Base-by-base conservation (phyloP, 2,888 invertebrate species). In the Brassicogethes aeneus region DNA sequence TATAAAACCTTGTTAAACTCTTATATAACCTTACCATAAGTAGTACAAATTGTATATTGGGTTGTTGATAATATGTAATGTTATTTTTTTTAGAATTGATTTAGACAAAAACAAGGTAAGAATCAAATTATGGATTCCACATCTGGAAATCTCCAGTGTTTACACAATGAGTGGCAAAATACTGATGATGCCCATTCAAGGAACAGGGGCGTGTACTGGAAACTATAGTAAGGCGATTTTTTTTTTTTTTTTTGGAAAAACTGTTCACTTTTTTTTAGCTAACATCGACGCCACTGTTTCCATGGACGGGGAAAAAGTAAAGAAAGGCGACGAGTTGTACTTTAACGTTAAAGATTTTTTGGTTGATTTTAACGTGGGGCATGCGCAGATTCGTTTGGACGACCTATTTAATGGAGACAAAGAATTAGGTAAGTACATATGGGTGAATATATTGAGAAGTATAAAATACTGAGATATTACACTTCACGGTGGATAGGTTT, bases 341-440 rank as follows among this genome's bases (percentile, higher is more conserved):
- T 72, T 80, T 37, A 73, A 74, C 16, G 77, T 85, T 16, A 73
- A 75, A 32, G 73, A 80, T 7, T 74, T 86, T 15, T 73, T 73
- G 41, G 75, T 85, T 1, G 75, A 76, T 50, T 85, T 86, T 57
- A 71, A 77, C 36, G 74, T 86, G 2, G 80, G 77, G 0, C 69
- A 75, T 37, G 83, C 80, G 1, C 69, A 73, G 10, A 70, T 87
- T 46, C 71, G 79, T 46, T 65, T 88, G 36, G 78, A 80, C 13
- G 78, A 86, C 66, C 70, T 87, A 1, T 86, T 86, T 56, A 80
- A 83, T 44, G 82, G 82, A 1, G 82, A 87, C 48, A 68, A 71
- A 40, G 76, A 79, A 44, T 62, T 85, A 17, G 77, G 80, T 78
- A 62, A 62, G 64, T 41, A 35, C 7, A 17, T 32, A 17, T 7